Base-by-base conservation (phyloP, 2,113 vertebrate species). In the Sorex fumeus region DNA sequence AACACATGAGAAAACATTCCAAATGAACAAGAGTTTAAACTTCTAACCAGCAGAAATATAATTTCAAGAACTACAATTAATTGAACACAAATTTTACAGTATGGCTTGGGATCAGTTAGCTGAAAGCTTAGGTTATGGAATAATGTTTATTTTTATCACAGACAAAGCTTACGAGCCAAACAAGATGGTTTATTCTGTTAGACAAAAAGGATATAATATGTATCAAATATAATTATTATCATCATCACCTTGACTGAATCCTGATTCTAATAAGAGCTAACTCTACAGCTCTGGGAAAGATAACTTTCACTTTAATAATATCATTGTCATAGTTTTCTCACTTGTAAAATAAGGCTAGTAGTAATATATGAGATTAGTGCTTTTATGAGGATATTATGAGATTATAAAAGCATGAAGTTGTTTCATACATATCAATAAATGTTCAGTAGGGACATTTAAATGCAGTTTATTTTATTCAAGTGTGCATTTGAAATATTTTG, bases 171-270 rank as follows among this genome's bases (percentile, higher is more conserved):
- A 80, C 53, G 79, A 12, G 28, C 90, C 66, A 66, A 12, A 74
- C 30, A 34, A 86, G 60, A 69, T 75, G 85, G 67, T 34, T 93
- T 16, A 60, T 90, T 90, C 19, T n/a, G 53, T n/a, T 16, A 85
- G 89, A 43, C 77, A 36, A 86, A 74, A 86, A 36, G 6, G 40
- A 40, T 69, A 36, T 69, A 40, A 69, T 81, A 8, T 77, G 16
- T 76, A 13, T 82, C n/a, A 70, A 69, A 53, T 53, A 53, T 53
- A 53, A 53, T 82, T 70, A 83, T 34, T 71, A 82, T 64, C 76
- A 45, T 21, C n/a, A 34, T 57, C 45, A 87, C 21, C 16, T 47
- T 82, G 2, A 53, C 11, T 40, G 9, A 67, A 12, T 64, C 50
- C 47, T 87, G n/a, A 28, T 40, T 77, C 32, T 77, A 77, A 47